A percentile compares a stretch with the other conserved stretches of the same genome.
These are phyloP conservation scores for Tachycineta bicolor DNA, from an alignment of 2,113 vertebrate species.

Conservation along the genomic window DNA sequence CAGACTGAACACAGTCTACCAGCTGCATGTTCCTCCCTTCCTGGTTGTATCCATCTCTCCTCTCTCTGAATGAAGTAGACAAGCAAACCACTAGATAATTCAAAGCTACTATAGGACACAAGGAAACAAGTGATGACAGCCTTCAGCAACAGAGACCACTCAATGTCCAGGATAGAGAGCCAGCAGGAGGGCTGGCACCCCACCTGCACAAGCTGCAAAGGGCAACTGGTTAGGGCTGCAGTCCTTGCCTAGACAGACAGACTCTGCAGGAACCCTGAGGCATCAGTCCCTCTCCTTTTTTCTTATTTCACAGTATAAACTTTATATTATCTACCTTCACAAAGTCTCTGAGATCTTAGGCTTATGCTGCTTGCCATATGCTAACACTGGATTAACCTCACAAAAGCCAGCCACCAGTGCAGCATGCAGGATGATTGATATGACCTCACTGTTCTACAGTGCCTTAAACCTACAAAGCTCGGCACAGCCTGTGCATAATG, in stretches of 20 bases:
- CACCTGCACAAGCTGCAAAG: background rate
- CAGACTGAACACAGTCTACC: background rate
- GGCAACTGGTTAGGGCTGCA: background rate
- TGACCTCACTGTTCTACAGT: background rate
- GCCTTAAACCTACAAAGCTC: background rate
- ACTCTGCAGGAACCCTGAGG: background rate
- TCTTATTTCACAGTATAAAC: background rate
- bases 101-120: background rate
- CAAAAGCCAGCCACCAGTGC: background rate
- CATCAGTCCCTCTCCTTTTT: background rate
- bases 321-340: background rate
- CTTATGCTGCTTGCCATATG: background rate
- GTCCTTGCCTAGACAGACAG: background rate
- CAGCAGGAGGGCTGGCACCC: background rate
- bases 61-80: background rate
- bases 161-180: background rate
- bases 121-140: background rate
- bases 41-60: background rate
- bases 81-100: background rate
- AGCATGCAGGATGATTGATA: background rate
- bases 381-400: background rate
- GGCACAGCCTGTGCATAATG: background rate
- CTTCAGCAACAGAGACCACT: background rate
- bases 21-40: background rate
- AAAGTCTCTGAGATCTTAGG: background rate